Evolutionary conservation across 2,797 vertebrate species (phyloP).

Genomic region (Tapera naevia): DNA sequence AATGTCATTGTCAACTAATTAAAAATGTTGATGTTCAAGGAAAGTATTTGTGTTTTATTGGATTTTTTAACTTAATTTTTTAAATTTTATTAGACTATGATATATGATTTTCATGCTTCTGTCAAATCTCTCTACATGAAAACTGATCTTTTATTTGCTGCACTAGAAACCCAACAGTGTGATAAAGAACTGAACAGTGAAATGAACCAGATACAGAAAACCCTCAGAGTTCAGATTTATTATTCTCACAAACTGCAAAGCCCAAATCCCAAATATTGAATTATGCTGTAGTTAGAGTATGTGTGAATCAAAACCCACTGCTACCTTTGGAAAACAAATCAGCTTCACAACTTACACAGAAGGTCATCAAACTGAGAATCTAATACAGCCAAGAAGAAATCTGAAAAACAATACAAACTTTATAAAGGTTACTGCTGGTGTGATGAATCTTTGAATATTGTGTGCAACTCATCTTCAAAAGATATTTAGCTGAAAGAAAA

Average conservation of each 20-base stretch:
- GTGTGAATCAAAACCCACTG: background rate
- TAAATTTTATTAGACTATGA: background rate
- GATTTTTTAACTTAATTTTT: background rate
- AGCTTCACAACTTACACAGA: background rate
- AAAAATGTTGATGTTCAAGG: background rate
- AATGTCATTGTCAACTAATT: background rate
- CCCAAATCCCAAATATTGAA: background rate
- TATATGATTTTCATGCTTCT: background rate
- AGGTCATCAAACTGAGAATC: background rate
- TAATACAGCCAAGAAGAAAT: background rate
- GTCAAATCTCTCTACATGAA: background rate
- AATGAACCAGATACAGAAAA: background rate
- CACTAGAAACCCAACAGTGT: background rate
- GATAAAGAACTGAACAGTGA: background rate
- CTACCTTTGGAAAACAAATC: background rate
- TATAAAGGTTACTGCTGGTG: constrained; percentile 1
- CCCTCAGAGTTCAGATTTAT: background rate
- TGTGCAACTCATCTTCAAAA: background rate
- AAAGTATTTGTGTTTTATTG: background rate
- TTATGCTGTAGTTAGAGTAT: background rate
- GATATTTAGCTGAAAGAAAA: constrained; percentile 23
- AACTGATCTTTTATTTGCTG: background rate
- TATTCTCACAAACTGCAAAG: background rate
- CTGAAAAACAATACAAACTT: background rate
- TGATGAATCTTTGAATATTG: background rate